phyloP scores from a whole-genome alignment of 2,888 invertebrate genomes.

The Callosobruchus maculatus region DNA sequence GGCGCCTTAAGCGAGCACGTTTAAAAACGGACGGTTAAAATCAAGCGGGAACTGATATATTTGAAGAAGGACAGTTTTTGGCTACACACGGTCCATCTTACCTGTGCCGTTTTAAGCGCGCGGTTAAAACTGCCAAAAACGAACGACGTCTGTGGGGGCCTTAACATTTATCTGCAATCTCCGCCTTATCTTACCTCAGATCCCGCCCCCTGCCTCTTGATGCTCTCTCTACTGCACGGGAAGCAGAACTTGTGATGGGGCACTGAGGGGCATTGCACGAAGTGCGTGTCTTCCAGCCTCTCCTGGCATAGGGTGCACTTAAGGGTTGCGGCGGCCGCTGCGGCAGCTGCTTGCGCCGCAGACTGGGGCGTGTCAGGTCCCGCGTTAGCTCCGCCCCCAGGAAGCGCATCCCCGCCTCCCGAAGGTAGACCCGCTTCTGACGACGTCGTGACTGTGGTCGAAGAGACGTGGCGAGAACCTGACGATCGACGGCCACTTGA shows the following conservation, averaged over 20 bases:
- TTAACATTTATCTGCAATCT: too few species aligned
- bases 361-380: constrained; percentile 10
- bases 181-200: constrained; percentile 68
- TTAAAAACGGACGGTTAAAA: too few species aligned
- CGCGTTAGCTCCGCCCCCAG: constrained; percentile 26
- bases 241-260: constrained; percentile 99
- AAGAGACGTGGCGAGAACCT: constrained; percentile 82
- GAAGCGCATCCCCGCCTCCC: constrained; percentile 29
- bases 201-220: constrained; percentile 93
- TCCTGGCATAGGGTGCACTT: constrained; percentile 98
- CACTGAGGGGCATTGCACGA: constrained; percentile 98
- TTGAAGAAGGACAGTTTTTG: too few species aligned
- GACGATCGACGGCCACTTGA: constrained; percentile 81
- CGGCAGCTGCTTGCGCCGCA: constrained; percentile 45
- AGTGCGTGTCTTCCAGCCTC: constrained; percentile 98
- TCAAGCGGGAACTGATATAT: too few species aligned
- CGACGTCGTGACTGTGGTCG: constrained; percentile 82
- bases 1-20: too few species aligned
- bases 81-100: too few species aligned
- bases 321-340: constrained; percentile 69
- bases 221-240: constrained; percentile 97
- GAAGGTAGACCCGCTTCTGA: constrained; percentile 55
- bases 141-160: too few species aligned
- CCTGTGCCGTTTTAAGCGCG: too few species aligned
- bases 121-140: too few species aligned